These are phyloP conservation scores for Pantherophis guttatus DNA, from an alignment of 2,113 vertebrate species.

Conservation along the genomic window DNA sequence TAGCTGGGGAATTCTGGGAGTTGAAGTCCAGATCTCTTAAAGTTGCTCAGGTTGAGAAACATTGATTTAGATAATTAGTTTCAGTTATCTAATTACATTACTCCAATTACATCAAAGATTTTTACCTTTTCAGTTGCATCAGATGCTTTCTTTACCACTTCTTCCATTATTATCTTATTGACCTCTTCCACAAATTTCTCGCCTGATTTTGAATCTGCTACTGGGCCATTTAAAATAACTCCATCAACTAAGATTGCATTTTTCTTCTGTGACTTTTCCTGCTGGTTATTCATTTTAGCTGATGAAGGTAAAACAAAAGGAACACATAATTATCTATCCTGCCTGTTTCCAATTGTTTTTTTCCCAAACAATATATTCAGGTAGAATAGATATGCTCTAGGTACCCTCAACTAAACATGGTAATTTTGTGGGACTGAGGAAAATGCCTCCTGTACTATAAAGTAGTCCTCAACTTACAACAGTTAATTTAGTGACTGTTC, in stretches of 20 bases:
- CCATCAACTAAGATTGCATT: conserved; percentile 71
- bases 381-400: not conserved
- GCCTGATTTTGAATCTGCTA: conserved; percentile 67
- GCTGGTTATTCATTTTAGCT: conserved; percentile 53
- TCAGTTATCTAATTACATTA: conserved; percentile 11
- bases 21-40: not conserved
- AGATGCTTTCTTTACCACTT: conserved; percentile 79
- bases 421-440: not conserved
- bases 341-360: not conserved
- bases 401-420: not conserved
- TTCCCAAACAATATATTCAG: not conserved
- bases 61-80: not conserved
- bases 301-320: not conserved
- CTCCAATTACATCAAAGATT: not conserved
- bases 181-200: conserved; percentile 80
- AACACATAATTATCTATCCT: not conserved
- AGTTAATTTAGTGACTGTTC: not conserved
- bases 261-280: conserved; percentile 63
- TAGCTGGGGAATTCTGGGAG: not conserved
- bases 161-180: conserved; percentile 78
- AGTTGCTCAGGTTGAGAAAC: not conserved
- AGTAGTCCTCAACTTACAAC: not conserved
- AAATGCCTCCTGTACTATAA: not conserved
- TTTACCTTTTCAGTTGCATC: conserved; percentile 81
- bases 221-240: conserved; percentile 72